Evolutionary conservation across 2,888 invertebrate species (phyloP), one percentile per base, ranked within the genome.

Genomic region (Glyphotaelius pellucidus): DNA sequence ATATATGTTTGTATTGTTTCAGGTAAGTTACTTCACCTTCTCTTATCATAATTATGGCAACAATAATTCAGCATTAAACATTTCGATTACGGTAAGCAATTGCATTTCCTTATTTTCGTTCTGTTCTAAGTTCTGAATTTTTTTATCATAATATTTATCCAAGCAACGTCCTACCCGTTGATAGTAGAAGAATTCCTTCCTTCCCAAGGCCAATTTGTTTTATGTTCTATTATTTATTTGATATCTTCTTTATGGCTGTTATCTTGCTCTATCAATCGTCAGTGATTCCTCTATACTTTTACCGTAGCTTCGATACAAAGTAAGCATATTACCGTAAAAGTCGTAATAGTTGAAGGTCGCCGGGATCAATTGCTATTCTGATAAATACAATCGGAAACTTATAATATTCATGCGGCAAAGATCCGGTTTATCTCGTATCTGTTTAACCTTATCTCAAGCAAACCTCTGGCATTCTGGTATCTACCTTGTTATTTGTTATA

Each of bases 271-370:
- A 3, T 47, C 47, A 47, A 47, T 47, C 47, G 14, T 15, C 3
- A 47, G 14, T 12, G 14, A 47, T 47, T 47, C 2, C 67, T 19
- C 25, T 67, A 25, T 67, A 67, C 25, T 67, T 67, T 25, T 67
- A 67, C n/a, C 25, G 9, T 67, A 67, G 25, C 67, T 67, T 67
- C 67, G 67, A 67, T 5, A n/a, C 9, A n/a, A 67, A n/a, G 25
- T n/a, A 67, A 67, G n/a, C 19, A 9, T 67, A 67, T 67, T 67
- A 67, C 81, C 32, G 81, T 32, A 32, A 83, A 35, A 35, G 83
- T 83, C 83, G 32, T 32, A 35, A 52, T 52, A 52, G 35, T 83
- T 25, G 83, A 83, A 83, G 83, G 83, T 83, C 83, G 83, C 83
- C 9, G 38, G 83, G 35, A 38, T 12, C 83, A 83, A 35, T 35